Conservation (phyloP, 2,888 invertebrate genomes). For the Drosophila acutilabella region DNA sequence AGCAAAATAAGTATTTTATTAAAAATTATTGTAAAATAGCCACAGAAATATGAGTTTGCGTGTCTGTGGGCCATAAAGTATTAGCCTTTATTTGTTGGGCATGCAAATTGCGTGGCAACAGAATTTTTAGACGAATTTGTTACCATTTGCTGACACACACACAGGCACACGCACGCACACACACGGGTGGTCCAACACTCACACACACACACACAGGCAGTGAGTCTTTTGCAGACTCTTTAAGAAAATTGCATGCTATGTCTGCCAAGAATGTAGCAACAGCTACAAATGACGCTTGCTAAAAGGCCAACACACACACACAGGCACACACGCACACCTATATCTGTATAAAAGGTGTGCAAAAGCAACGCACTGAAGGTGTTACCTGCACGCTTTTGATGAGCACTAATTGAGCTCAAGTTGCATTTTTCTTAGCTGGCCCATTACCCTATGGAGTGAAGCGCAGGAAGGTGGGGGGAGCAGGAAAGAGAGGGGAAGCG, state of each 20-base stretch:
- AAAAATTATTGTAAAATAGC: slow-evolving; percentile 69
- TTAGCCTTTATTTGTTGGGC: slow-evolving; percentile 53
- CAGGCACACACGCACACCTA: neutral
- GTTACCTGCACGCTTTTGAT: slow-evolving; percentile 80
- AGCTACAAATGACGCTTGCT: slow-evolving; percentile 55
- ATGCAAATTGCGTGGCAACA: slow-evolving; percentile 52
- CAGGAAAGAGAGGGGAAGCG: neutral
- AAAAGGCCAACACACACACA: slow-evolving; percentile 42
- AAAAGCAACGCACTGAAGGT: slow-evolving; percentile 80
- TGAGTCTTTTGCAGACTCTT: slow-evolving; percentile 44
- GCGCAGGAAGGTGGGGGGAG: slow-evolving; percentile 2
- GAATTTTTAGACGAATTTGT: slow-evolving; percentile 34
- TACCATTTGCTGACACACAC: neutral
- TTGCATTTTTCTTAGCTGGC: slow-evolving; percentile 73
- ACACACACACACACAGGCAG: slow-evolving; percentile 25
- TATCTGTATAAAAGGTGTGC: slow-evolving; percentile 60
- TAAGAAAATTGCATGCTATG: slow-evolving; percentile 67
- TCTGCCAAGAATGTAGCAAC: slow-evolving; percentile 32
- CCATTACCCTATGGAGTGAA: slow-evolving; percentile 53
- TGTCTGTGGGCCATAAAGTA: slow-evolving; percentile 63
- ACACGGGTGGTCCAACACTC: slow-evolving; percentile 63
- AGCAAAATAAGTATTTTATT: slow-evolving; percentile 39
- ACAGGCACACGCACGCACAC: slow-evolving; percentile 14
- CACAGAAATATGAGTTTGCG: slow-evolving; percentile 66
- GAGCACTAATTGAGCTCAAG: slow-evolving; percentile 80